phyloP scores from a whole-genome alignment of 2,113 vertebrate species.

The rabbit (Oryctolagus cuniculus) region mOryCun1.1 NC_091432.1:187207501-187208000 shows the following conservation, averaged over 20 bases:
- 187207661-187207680: not conserved
- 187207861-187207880: not conserved
- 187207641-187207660: not conserved
- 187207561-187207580: not conserved
- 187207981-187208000: slow-evolving; percentile 72
- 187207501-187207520: too few species aligned
- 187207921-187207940: not conserved
- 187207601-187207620: not conserved
- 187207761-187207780: not conserved
- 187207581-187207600: not conserved
- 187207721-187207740: not conserved
- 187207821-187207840: not conserved
- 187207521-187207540: too few species aligned
- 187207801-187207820: not conserved
- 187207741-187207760: slow-evolving; percentile 40
- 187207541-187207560: not conserved
- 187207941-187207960: slow-evolving; percentile 70
- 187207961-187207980: slow-evolving; percentile 69
- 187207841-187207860: slow-evolving; percentile 26
- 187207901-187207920: slow-evolving; percentile 25
- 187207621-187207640: not conserved
- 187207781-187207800: not conserved
- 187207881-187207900: slow-evolving; percentile 38
- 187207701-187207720: not conserved
- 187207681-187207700: not conserved